A percentile compares a stretch with the other conserved stretches of the same genome.
Evolutionary conservation across 2,888 invertebrate genomes (phyloP).

Genomic region (Coecobrya sp.): DNA sequence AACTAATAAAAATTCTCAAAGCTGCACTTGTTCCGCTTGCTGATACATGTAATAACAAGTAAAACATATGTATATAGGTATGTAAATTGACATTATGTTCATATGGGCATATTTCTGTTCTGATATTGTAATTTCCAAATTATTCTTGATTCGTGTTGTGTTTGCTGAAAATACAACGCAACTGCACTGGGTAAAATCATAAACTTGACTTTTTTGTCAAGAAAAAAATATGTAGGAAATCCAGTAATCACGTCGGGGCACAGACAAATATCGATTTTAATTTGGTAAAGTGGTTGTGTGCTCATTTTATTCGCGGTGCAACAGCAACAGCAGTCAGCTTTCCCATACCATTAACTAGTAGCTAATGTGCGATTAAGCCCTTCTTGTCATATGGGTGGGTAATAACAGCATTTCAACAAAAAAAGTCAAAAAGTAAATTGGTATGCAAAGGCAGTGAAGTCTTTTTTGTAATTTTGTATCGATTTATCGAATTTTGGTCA

Average conservation of each 20-base stretch:
- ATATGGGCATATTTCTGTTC: too few species aligned
- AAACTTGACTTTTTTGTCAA: background rate
- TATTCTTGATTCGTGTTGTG: background rate
- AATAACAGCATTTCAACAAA: background rate
- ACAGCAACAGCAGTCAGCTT: background rate
- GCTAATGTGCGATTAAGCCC: background rate
- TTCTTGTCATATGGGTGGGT: background rate
- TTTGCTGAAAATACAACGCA: background rate
- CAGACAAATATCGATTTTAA: background rate
- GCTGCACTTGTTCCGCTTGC: too few species aligned
- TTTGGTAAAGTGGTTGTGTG: conserved; percentile 1
- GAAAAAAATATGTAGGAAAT: background rate
- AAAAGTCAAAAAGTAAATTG: background rate
- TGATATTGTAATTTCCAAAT: too few species aligned
- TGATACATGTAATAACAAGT: too few species aligned
- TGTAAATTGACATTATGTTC: too few species aligned
- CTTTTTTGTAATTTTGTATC: background rate
- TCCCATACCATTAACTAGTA: too few species aligned
- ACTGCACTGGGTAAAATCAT: background rate
- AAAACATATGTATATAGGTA: too few species aligned
- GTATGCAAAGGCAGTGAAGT: background rate
- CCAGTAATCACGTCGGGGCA: background rate
- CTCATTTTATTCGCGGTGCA: background rate
- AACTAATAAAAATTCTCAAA: too few species aligned
- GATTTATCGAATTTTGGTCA: background rate